Conservation (phyloP, 2,888 invertebrate species). For the Synanthedon formicaeformis region DNA sequence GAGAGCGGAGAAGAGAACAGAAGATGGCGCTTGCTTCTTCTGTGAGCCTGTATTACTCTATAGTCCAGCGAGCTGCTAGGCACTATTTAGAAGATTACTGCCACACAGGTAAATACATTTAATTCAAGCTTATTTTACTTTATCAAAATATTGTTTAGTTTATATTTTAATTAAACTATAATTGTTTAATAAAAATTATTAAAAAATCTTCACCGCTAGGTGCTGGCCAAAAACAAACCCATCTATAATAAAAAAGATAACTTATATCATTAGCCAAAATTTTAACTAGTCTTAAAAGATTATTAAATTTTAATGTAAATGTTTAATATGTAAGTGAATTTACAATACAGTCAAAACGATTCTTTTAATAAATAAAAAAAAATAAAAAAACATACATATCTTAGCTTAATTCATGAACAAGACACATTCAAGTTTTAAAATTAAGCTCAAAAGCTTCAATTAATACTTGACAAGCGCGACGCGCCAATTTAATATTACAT, state of each 20-base stretch:
- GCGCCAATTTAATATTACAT: too few species aligned
- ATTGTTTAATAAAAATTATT: too few species aligned
- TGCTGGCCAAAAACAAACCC: too few species aligned
- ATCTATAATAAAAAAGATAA: not conserved
- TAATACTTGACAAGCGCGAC: too few species aligned
- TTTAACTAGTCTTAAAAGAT: not conserved
- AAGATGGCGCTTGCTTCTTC: constrained; percentile 74
- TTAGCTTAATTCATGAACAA: too few species aligned
- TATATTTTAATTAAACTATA: not conserved
- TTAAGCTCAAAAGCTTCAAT: too few species aligned
- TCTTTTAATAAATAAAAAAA: too few species aligned
- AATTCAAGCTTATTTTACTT: not conserved
- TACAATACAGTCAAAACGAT: too few species aligned
- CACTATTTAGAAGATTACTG: constrained; percentile 77
- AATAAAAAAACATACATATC: too few species aligned
- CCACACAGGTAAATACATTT: constrained; percentile 68
- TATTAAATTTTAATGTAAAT: too few species aligned
- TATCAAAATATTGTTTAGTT: not conserved
- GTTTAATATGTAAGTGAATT: too few species aligned
- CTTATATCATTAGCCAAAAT: not conserved
- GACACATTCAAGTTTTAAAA: too few species aligned
- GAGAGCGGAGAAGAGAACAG: constrained; percentile 33
- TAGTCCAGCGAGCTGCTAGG: constrained; percentile 76
- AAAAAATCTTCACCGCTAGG: not conserved
- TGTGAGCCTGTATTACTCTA: constrained; percentile 77